phyloP scores from a whole-genome alignment of 2,888 invertebrate species.

The Stenurella melanura region DNA sequence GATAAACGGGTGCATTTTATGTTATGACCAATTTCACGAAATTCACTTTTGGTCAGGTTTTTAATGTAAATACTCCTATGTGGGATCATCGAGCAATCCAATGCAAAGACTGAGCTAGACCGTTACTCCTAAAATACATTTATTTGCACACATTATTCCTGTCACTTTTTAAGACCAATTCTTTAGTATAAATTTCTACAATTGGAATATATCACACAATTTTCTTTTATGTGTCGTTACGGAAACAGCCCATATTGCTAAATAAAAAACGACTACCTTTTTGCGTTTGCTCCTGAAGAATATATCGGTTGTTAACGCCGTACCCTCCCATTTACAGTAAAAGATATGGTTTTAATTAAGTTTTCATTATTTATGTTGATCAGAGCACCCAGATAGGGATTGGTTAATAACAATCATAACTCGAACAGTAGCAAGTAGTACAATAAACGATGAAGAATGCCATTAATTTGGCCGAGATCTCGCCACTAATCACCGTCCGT shows the following conservation, averaged over 20 bases:
- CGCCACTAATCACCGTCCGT: conserved; percentile 56
- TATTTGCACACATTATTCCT: no score
- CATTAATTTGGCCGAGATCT: conserved; percentile 56
- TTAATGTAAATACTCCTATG: no score
- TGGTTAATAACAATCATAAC: conserved; percentile 57
- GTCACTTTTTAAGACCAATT: no score
- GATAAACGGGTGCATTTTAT: no score
- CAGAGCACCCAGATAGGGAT: conserved; percentile 57
- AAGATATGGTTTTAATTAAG: conserved; percentile 67
- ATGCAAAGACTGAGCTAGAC: no score
- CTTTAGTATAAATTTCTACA: no score
- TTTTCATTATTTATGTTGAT: conserved; percentile 68
- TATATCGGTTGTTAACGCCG: conserved; percentile 56
- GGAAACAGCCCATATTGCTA: background rate
- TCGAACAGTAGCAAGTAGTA: conserved; percentile 63
- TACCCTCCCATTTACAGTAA: conserved; percentile 54
- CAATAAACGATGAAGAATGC: conserved; percentile 61
- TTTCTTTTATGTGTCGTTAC: no score
- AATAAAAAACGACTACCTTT: conserved; percentile 5
- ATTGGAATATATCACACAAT: no score
- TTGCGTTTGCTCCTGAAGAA: background rate
- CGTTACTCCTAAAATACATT: no score
- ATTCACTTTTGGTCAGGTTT: no score
- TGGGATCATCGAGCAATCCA: no score
- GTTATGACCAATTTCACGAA: no score